phyloP scores from a whole-genome alignment of 2,888 invertebrate species.

The Melieria picta region DNA sequence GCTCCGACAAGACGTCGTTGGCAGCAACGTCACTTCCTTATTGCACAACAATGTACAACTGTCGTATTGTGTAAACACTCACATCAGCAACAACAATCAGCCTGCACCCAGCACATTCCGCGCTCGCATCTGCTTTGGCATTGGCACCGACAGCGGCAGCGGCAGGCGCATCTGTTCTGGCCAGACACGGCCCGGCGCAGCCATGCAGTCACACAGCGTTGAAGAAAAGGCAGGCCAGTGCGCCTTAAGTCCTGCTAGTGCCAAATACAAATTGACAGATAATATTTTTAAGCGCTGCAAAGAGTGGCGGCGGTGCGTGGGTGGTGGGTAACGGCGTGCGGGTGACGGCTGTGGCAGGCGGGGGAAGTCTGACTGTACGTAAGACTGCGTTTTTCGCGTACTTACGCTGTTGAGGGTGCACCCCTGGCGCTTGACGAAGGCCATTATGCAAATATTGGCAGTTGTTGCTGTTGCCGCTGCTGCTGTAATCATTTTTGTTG shows the following conservation, averaged over 20 bases:
- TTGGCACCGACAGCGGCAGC: neutral
- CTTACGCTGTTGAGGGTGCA: constrained; percentile 29
- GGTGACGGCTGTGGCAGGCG: neutral
- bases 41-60: constrained; percentile 12
- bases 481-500: neutral
- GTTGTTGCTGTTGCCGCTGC: neutral
- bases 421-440: constrained; percentile 52
- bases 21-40: neutral
- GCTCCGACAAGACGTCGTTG: too few species aligned
- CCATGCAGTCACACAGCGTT: too few species aligned
- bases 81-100: neutral
- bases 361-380: neutral
- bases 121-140: constrained; percentile 3
- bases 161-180: neutral
- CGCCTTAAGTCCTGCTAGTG: constrained; percentile 38
- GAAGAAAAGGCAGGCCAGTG: neutral
- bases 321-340: neutral
- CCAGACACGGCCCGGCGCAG: too few species aligned
- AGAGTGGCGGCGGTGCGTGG: constrained; percentile 6
- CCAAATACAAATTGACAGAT: constrained; percentile 62
- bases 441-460: constrained; percentile 58
- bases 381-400: constrained; percentile 30
- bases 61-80: constrained; percentile 10
- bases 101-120: constrained; percentile 3
- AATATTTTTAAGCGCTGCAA: constrained; percentile 55